Conservation (phyloP, 37 sponge, comb jelly and placozoan species). For the Chondrosia reniformis region DNA sequence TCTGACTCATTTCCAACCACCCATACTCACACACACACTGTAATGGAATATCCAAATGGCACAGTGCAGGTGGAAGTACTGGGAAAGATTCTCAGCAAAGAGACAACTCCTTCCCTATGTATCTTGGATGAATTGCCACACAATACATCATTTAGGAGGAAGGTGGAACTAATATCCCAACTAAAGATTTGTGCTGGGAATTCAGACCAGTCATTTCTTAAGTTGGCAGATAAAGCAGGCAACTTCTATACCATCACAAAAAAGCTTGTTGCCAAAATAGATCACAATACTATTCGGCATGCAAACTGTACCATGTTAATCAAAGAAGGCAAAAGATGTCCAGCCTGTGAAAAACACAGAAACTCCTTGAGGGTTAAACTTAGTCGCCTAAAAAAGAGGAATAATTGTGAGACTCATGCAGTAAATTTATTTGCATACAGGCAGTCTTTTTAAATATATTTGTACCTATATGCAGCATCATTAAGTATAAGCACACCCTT, state of each 20-base stretch:
- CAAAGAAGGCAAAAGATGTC: not conserved
- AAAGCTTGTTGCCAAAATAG: not conserved
- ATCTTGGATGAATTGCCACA: not conserved
- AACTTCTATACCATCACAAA: not conserved
- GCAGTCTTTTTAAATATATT: not conserved
- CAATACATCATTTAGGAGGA: not conserved
- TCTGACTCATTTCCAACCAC: not conserved
- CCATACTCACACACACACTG: not conserved
- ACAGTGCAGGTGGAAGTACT: not conserved
- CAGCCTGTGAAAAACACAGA: not conserved
- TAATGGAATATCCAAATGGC: not conserved
- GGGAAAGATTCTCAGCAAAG: not conserved
- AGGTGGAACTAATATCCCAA: not conserved
- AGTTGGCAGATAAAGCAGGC: not conserved
- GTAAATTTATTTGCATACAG: too few species aligned
- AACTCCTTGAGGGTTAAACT: not conserved
- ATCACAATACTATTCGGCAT: not conserved
- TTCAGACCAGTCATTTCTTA: not conserved
- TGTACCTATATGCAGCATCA: not conserved
- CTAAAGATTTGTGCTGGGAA: not conserved
- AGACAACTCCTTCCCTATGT: not conserved
- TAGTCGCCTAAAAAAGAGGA: not conserved
- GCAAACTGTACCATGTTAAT: not conserved
- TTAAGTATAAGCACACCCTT: not conserved
- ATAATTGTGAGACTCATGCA: not conserved